These are phyloP conservation scores for Coturnix japonica DNA, from an alignment of 2,113 vertebrate genomes.

Conservation along the genomic window DNA sequence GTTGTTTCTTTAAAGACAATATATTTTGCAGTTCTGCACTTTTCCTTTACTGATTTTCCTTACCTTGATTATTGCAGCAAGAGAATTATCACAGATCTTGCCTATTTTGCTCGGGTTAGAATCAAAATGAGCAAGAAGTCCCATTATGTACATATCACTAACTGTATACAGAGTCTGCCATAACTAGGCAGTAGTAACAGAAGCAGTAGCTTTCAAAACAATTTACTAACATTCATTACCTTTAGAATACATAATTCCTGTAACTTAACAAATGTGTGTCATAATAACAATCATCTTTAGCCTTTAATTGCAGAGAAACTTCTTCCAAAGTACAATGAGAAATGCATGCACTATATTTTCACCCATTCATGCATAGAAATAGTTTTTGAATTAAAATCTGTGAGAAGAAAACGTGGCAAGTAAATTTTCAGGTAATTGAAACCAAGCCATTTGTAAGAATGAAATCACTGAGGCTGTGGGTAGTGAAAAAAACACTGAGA, in stretches of 20 bases:
- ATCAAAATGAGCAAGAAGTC: constrained; percentile 31
- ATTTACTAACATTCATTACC: background rate
- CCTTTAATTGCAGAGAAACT: background rate
- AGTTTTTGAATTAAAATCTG: background rate
- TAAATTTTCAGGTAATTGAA: background rate
- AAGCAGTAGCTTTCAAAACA: background rate
- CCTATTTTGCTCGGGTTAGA: constrained; percentile 69
- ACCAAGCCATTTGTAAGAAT: background rate
- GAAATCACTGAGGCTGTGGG: background rate
- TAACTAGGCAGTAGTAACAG: background rate
- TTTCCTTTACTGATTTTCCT: constrained; percentile 65
- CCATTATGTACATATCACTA: background rate
- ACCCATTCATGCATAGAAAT: background rate
- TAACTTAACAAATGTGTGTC: background rate
- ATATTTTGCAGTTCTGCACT: constrained; percentile 61
- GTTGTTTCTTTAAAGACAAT: background rate
- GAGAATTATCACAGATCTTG: constrained; percentile 75
- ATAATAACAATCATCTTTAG: background rate
- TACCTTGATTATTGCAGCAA: constrained; percentile 74
- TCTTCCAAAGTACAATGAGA: background rate
- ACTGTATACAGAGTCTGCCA: background rate
- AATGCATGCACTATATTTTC: background rate
- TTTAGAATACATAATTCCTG: background rate
- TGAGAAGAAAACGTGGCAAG: background rate
- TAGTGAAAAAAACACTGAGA: background rate